Evolutionary conservation across 2,797 vertebrate genomes (phyloP).

Genomic region (Strix occidentalis): DNA sequence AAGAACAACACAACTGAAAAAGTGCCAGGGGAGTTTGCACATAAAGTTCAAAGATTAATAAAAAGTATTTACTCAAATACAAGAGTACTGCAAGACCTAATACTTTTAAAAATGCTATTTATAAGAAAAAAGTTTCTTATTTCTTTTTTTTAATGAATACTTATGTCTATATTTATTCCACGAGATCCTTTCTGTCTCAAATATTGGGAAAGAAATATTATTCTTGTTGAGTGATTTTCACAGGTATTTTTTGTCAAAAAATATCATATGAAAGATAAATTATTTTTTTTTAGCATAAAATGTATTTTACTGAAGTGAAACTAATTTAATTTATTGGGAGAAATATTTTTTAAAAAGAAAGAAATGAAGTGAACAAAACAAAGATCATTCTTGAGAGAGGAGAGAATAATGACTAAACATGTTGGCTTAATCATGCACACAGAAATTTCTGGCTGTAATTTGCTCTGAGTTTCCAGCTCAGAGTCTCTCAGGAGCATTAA

Average conservation of each 20-base stretch:
- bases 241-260: background rate
- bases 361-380: background rate
- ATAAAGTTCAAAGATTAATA: background rate
- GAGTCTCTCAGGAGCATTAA: background rate
- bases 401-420: background rate
- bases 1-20: background rate
- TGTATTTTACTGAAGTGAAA: background rate
- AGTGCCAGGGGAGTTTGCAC: background rate
- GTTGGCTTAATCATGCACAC: background rate
- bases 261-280: background rate
- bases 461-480: background rate
- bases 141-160: background rate
- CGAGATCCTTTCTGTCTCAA: background rate
- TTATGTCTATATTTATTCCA: background rate
- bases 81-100: background rate
- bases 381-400: background rate
- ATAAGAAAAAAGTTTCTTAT: too few relatives aligned
- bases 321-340: background rate
- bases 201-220: background rate
- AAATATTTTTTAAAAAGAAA: background rate
- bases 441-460: background rate
- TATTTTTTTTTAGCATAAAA: background rate
- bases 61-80: background rate
- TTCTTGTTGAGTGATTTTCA: background rate
- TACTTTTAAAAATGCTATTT: rapidly evolving